Evolutionary conservation across 2,888 invertebrate species (phyloP).

Genomic region (Ypsolopha scabrella): DNA sequence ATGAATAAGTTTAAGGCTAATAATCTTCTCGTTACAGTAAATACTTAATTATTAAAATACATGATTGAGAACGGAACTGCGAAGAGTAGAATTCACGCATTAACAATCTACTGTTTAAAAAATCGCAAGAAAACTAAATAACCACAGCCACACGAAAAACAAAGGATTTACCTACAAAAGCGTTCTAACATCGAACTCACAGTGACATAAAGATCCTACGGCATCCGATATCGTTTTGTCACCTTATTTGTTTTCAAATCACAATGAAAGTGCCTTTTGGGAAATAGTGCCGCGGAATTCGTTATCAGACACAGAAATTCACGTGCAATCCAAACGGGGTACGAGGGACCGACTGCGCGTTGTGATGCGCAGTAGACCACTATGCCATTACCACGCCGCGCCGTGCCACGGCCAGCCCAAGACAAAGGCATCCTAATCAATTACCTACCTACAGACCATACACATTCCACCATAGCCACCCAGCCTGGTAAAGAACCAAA

Average conservation of each 20-base stretch:
- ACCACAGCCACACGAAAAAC: background rate
- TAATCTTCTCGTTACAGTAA: too few species aligned
- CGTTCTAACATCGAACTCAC: background rate
- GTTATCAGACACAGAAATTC: background rate
- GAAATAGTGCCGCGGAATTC: too few species aligned
- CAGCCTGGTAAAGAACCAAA: background rate
- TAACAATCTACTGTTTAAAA: too few species aligned
- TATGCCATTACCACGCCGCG: background rate
- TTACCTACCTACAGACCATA: slow-evolving; percentile 30
- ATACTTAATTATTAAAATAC: too few species aligned
- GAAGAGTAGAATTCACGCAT: too few species aligned
- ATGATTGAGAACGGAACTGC: too few species aligned
- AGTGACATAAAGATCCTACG: background rate
- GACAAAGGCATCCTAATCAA: slow-evolving; percentile 61
- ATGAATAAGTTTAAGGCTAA: too few species aligned
- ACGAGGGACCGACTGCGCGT: slow-evolving; percentile 50
- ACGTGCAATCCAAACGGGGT: slow-evolving; percentile 6
- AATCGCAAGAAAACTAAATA: too few species aligned
- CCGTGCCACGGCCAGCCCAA: slow-evolving; percentile 35
- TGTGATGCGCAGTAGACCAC: slow-evolving; percentile 51
- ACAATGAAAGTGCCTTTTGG: too few species aligned
- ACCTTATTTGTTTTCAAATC: background rate
- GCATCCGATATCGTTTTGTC: background rate
- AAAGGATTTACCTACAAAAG: background rate
- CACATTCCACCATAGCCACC: background rate